Conservation (phyloP, 2,113 vertebrate genomes). For the Pollachius pollachius region DNA sequence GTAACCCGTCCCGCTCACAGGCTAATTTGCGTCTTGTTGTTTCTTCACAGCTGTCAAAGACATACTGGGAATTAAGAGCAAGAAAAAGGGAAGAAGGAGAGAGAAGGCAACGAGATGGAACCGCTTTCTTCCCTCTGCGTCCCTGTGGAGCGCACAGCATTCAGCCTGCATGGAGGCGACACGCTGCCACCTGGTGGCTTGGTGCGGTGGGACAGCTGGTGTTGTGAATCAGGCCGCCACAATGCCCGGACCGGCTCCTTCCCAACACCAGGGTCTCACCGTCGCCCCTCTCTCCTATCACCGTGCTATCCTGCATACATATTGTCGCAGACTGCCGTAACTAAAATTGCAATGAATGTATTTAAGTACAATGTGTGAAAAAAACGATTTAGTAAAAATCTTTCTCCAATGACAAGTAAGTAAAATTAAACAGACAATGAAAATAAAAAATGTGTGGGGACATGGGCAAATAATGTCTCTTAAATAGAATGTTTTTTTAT, state of each 20-base stretch:
- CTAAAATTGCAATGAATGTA: background rate
- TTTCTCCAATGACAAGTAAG: no score
- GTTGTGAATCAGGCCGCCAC: slow-evolving; percentile 99
- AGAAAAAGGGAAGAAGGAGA: slow-evolving; percentile 12
- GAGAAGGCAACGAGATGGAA: slow-evolving; percentile 52
- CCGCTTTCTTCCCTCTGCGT: slow-evolving; percentile 28
- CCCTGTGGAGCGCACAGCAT: background rate
- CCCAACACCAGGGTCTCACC: slow-evolving; percentile 96
- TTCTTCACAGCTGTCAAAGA: slow-evolving; percentile 58
- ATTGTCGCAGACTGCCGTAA: background rate
- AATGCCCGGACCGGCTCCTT: slow-evolving; percentile 91
- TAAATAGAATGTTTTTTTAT: no score
- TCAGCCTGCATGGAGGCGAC: background rate
- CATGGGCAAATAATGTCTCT: no score
- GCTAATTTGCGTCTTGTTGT: slow-evolving; percentile 60
- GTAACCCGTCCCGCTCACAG: slow-evolving; percentile 15
- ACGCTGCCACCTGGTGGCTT: slow-evolving; percentile 53
- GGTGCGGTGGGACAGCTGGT: slow-evolving; percentile 93
- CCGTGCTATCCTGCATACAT: no score
- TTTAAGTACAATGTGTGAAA: no score
- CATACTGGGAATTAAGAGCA: slow-evolving; percentile 39
- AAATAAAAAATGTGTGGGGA: no score
- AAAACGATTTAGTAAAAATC: no score
- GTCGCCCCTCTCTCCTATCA: slow-evolving; percentile 22
- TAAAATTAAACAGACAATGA: no score